Percentiles rank a stretch among this genome's conserved stretches.
Conservation (phyloP, 2,113 vertebrate species). For the Nyctibius bracteatus region DNA sequence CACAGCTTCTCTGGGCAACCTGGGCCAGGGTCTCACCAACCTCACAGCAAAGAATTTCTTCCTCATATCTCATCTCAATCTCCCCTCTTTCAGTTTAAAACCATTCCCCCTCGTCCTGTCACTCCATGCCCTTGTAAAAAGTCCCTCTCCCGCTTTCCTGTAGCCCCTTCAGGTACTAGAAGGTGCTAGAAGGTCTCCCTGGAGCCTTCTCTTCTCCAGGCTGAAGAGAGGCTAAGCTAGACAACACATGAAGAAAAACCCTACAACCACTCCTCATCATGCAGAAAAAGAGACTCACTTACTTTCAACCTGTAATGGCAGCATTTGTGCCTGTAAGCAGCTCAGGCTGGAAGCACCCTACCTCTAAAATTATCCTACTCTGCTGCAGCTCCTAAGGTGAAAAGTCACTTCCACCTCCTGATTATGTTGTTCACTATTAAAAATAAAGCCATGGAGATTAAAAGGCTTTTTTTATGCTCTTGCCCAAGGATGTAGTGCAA, state of each 20-base stretch:
- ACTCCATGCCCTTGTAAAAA: too few species aligned
- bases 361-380: not conserved
- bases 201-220: too few species aligned
- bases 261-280: not conserved
- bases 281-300: not conserved
- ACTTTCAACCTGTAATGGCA: not conserved
- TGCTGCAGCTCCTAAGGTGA: not conserved
- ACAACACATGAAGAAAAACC: not conserved
- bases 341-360: not conserved
- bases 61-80: too few species aligned
- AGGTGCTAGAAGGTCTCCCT: too few species aligned
- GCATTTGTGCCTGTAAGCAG: not conserved
- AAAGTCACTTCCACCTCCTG: not conserved
- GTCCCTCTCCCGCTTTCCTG: too few species aligned
- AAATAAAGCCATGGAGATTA: not conserved
- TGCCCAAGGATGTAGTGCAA: not conserved
- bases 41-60: too few species aligned
- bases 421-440: not conserved
- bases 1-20: too few species aligned
- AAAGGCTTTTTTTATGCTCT: not conserved
- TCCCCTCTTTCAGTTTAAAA: too few species aligned
- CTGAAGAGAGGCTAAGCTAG: not conserved
- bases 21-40: too few species aligned
- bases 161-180: too few species aligned
- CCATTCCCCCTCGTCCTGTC: too few species aligned